Base-by-base conservation (phyloP, 2,797 vertebrate species). In the Orestias chungarensis region DNA sequence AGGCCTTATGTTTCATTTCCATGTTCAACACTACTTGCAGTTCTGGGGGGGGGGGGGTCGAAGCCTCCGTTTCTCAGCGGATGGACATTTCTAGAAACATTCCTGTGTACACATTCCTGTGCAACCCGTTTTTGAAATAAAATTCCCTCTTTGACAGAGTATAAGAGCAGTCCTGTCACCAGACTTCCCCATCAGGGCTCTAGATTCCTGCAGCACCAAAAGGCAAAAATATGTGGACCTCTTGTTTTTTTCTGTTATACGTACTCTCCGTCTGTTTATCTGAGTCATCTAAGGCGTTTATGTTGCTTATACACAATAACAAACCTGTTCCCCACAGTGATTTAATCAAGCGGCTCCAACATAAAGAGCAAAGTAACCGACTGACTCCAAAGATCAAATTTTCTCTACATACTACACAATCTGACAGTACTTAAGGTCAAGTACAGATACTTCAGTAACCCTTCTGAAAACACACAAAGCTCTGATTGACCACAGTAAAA, bases 201-300 rank as follows among this genome's bases (percentile, higher is more conserved):
- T 57, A 31, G 54, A 33, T 33, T 17, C 1, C 17, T 7, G 17
- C 54, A 57, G 8, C 54, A 31, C 17, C 7, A 31, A n/a, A n/a
- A n/a, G n/a, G 15, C 18, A 27, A 33, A 4, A 18, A 18, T 14
- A 15, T n/a, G n/a, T 54, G 6, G 52, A 54, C 14, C 25, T 29
- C 14, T 17, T 33, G 54, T 2, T 8, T 57, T 57, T 17, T 18
- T 29, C 29, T 20, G 44, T 20, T 15, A 46, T 46, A 15, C 18
- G 6, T 20, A 46, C 44, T 49, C 7, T 49, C 20, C 6, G 9
- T 44, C 12, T 55, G 14, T 88, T 82, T 72, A 88, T 85, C 76
- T 76, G 69, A 55, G n/a, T 79, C 70, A 68, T 78, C 74, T 75
- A 75, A 79, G 20, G 78, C 74, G 70, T 73, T 78, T 61, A 81